Conservation (phyloP, 2,797 vertebrate species). For the Pteronotus mesoamericanus region DNA sequence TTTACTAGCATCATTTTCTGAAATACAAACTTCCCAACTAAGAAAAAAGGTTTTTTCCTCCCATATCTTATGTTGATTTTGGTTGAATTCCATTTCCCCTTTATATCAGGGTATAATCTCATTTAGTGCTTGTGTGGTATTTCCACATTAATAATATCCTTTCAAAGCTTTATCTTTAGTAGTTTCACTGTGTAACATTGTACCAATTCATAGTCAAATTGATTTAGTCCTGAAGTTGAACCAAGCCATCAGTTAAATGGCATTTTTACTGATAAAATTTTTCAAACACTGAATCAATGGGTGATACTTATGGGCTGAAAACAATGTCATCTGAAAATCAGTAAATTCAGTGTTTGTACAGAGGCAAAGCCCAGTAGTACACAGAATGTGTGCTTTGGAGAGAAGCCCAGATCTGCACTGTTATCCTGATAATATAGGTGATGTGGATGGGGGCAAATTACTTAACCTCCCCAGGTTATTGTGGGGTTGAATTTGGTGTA, state of each 20-base stretch:
- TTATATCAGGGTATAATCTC: not conserved
- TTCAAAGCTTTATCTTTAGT: not conserved
- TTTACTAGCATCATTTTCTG: not conserved
- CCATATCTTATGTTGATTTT: not conserved
- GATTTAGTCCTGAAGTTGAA: not conserved
- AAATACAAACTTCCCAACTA: not conserved
- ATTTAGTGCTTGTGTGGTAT: not conserved
- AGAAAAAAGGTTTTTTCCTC: not conserved
- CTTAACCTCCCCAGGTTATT: not conserved
- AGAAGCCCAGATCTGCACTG: not conserved
- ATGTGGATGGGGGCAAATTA: not conserved
- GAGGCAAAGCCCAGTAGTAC: not conserved
- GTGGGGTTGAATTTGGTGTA: not conserved
- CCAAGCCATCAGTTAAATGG: not conserved
- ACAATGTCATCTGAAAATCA: not conserved
- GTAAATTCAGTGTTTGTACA: not conserved
- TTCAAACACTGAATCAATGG: not conserved
- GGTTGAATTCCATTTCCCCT: constrained; percentile 4
- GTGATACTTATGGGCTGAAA: not conserved
- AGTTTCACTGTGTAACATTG: not conserved
- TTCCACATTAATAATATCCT: not conserved
- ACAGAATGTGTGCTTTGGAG: not conserved
- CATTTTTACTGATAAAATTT: not conserved
- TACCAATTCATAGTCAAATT: not conserved
- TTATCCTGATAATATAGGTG: not conserved